A percentile compares a stretch with the other conserved stretches of the same genome.
phyloP scores from a whole-genome alignment of 2,888 invertebrate species.

The Drosophila sordidula region DNA sequence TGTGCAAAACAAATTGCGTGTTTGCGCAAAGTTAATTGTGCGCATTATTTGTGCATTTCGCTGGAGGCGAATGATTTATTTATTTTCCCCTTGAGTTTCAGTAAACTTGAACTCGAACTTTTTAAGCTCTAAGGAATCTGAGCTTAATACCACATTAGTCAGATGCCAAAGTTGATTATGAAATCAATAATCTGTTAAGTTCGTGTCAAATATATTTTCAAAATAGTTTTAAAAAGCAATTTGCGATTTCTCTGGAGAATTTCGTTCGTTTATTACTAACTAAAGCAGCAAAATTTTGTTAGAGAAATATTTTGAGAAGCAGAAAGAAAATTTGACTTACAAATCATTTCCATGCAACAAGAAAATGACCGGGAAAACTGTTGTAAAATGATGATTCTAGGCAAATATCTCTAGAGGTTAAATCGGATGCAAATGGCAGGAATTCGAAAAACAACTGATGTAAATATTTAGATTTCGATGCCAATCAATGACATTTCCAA shows the following conservation, averaged over 20 bases:
- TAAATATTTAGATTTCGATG: neutral
- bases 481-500: slow-evolving; percentile 2
- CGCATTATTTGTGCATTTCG: slow-evolving; percentile 29
- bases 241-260: neutral
- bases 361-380: too few species aligned
- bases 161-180: slow-evolving; percentile 9
- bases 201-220: neutral
- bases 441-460: neutral
- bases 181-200: slow-evolving; percentile 24
- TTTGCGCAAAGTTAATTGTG: slow-evolving; percentile 40
- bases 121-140: neutral
- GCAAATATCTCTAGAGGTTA: neutral
- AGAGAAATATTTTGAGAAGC: neutral
- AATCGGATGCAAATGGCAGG: neutral
- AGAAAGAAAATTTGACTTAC: neutral
- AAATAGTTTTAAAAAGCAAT: neutral
- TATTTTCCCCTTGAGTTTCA: slow-evolving; percentile 10
- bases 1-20: slow-evolving; percentile 1
- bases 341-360: too few species aligned
- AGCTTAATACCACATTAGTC: slow-evolving; percentile 8
- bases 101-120: slow-evolving; percentile 13
- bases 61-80: slow-evolving; percentile 17
- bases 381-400: too few species aligned
- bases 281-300: neutral
- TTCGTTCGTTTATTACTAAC: neutral